phyloP scores from a whole-genome alignment of 2,113 vertebrate genomes.

The Lycaon pictus region DNA sequence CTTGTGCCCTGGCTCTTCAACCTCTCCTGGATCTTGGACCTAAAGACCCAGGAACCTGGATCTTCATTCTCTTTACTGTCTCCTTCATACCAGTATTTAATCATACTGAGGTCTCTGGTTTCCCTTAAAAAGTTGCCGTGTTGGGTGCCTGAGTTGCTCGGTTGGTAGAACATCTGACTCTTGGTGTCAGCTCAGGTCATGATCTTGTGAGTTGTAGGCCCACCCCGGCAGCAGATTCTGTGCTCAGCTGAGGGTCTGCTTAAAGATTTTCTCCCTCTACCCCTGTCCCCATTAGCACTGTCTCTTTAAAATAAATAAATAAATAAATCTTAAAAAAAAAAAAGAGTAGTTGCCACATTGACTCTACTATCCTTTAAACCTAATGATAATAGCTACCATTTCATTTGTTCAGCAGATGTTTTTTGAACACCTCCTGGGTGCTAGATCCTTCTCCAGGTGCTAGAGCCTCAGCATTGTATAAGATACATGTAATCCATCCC shows the following conservation, averaged over 20 bases:
- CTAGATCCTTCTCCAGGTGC: background rate
- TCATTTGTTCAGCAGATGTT: background rate
- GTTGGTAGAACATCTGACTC: background rate
- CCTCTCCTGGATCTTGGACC: background rate
- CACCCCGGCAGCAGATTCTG: too few relatives aligned
- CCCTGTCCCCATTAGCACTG: background rate
- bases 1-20: background rate
- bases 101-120: background rate
- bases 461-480: background rate
- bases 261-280: background rate
- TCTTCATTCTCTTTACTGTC: background rate
- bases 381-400: background rate
- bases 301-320: background rate
- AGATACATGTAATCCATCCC: background rate
- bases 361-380: background rate
- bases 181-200: background rate
- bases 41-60: background rate
- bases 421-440: background rate
- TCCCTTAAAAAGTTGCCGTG: background rate
- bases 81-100: constrained; percentile 13
- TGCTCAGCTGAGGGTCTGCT: too few relatives aligned
- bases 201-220: background rate
- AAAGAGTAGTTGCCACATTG: background rate
- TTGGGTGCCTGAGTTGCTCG: background rate
- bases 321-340: background rate